Conservation (phyloP, 2,113 vertebrate species). For the Willisornis vidua region DNA sequence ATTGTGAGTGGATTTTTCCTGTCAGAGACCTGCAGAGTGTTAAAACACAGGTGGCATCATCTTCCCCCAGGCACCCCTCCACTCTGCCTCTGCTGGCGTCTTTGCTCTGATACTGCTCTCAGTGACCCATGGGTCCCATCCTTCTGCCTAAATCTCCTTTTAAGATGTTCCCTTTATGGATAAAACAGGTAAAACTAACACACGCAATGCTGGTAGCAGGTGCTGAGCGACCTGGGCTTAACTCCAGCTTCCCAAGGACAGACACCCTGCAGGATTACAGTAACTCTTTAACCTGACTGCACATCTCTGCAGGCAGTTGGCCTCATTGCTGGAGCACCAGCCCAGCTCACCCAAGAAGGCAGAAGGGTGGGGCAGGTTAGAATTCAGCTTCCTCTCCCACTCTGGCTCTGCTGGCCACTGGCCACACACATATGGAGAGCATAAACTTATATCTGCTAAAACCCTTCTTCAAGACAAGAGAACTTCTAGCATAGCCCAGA, state of each 20-base stretch:
- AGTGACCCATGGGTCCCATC: background rate
- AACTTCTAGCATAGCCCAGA: background rate
- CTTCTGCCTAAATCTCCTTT: background rate
- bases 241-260: background rate
- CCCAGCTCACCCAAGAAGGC: background rate
- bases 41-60: fast-evolving
- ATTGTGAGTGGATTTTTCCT: background rate
- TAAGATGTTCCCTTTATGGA: background rate
- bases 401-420: fast-evolving
- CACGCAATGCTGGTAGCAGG: background rate
- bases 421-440: background rate
- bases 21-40: background rate
- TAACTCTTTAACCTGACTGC: background rate
- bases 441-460: background rate
- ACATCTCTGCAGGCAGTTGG: fast-evolving
- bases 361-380: background rate
- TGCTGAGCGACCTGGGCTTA: background rate
- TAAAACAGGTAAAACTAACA: background rate
- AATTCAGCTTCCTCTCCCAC: background rate
- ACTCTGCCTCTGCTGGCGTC: background rate
- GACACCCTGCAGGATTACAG: background rate
- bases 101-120: background rate
- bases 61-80: fast-evolving
- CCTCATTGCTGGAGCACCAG: fast-evolving
- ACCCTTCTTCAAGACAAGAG: background rate